phyloP scores from a whole-genome alignment of 2,113 vertebrate genomes.

The Triplophysa tibetana region DNA sequence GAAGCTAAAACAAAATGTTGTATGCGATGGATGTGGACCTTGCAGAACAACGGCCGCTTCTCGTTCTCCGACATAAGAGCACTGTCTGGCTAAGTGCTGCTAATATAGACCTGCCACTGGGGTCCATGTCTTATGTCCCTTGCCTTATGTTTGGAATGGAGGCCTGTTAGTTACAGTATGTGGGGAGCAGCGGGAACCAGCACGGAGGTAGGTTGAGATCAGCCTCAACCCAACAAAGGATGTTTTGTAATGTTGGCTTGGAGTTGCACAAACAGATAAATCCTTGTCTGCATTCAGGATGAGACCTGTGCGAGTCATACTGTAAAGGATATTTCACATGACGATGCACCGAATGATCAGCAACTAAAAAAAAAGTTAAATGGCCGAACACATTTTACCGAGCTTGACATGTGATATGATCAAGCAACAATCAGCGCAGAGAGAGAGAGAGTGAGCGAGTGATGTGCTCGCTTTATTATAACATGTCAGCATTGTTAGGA shows the following conservation, averaged over 20 bases:
- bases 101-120: constrained; percentile 23
- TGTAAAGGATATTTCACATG: not conserved
- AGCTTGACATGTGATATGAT: too few relatives aligned
- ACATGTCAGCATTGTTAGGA: too few relatives aligned
- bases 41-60: not conserved
- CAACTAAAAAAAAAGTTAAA: too few relatives aligned
- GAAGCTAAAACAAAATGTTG: constrained; percentile 2
- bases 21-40: constrained; percentile 1
- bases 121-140: not conserved
- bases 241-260: constrained; percentile 1
- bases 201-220: not conserved
- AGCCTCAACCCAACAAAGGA: not conserved
- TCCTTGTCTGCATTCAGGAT: constrained; percentile 29
- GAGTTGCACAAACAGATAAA: not conserved
- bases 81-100: not conserved
- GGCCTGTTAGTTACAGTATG: not conserved
- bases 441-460: too few relatives aligned
- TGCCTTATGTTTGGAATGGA: not conserved
- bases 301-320: constrained; percentile 24
- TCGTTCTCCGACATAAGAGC: not conserved
- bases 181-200: constrained; percentile 1
- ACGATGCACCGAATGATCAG: too few relatives aligned
- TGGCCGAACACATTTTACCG: too few relatives aligned
- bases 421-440: too few relatives aligned
- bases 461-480: too few relatives aligned